Evolutionary conservation across 2,888 invertebrate genomes (phyloP), one percentile per base, ranked within the genome.

Genomic region (Calephelis perditalis): DNA sequence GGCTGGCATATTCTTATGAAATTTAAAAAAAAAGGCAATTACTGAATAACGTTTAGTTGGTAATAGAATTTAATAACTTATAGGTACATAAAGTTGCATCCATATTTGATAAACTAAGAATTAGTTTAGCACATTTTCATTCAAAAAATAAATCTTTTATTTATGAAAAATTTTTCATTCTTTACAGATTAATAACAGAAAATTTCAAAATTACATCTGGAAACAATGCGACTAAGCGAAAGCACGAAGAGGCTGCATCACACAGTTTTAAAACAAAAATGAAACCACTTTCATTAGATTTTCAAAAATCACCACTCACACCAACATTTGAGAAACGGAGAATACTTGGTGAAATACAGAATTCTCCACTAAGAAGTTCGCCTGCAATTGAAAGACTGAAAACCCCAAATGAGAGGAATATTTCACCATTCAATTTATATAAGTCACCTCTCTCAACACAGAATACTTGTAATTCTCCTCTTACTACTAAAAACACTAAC

Each of bases 141-240:
- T 1, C 3, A 26, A 26, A 26, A 3, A 40, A 40, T 40, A 40
- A 40, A 40, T 6, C 40, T 7, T 37, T 37, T 40, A 40, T 8
- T 40, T 40, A 40, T 40, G 1, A 4, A 10, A 36, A 15, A 5
- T 37, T 44, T 56, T 26, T 15, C 5, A 66, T 64, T 49, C 35
- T 55, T 73, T 86, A 2, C 88, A 92, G 92, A 68, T 76, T 92
- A 64, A 91, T 92, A 66, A 90, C 92, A 0, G 91, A 91, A 56
- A 91, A 78, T 71, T 92, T 92, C 81, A 86, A 78, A 64, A 87
- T 92, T 36, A 91, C 91, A 76, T 91, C 92, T 0, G 91, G 86
- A 11, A 88, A 79, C 74, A 86, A 81, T 66, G 85, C 81, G 37
- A 82, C 84, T 0, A 86, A 89, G 68, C 70, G 86, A 5, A 86